Conservation (phyloP, 1,140 invertebrate species). For the Lerema accius region DNA sequence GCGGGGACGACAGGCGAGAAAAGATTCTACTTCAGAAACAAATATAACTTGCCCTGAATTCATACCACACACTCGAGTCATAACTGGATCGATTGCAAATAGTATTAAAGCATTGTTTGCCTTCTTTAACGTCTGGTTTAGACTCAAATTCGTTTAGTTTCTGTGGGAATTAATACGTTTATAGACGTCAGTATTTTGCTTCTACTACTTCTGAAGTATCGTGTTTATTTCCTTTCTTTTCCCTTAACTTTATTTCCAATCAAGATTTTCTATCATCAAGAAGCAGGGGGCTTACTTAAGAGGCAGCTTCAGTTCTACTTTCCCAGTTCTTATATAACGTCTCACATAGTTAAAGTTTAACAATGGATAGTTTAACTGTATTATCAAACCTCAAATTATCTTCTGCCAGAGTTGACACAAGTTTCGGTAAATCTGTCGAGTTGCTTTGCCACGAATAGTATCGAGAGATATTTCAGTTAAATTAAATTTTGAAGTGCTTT, state of each 20-base stretch:
- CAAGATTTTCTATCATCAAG: neutral
- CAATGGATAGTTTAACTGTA: neutral
- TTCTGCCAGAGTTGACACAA: conserved; percentile 2
- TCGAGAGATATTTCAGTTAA: conserved; percentile 4
- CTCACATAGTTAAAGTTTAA: neutral
- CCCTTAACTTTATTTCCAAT: too few relatives aligned
- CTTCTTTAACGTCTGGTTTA: too few relatives aligned
- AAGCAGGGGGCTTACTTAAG: neutral
- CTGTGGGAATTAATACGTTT: too few relatives aligned
- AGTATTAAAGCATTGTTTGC: neutral
- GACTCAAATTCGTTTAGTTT: too few relatives aligned
- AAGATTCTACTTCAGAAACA: neutral
- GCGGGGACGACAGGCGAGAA: neutral
- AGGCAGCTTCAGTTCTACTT: neutral
- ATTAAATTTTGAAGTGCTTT: conserved; percentile 1
- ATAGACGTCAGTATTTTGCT: too few relatives aligned
- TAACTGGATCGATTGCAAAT: neutral
- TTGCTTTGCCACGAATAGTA: neutral
- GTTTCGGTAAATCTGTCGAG: conserved; percentile 5
- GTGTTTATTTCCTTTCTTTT: too few relatives aligned
- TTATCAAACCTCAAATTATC: conserved; percentile 1
- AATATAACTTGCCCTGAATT: neutral
- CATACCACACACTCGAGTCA: neutral
- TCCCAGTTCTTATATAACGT: neutral
- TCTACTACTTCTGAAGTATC: too few relatives aligned